These are phyloP conservation scores for Asarcornis scutulata DNA, from an alignment of 2,113 vertebrate genomes.

Conservation along the genomic window DNA sequence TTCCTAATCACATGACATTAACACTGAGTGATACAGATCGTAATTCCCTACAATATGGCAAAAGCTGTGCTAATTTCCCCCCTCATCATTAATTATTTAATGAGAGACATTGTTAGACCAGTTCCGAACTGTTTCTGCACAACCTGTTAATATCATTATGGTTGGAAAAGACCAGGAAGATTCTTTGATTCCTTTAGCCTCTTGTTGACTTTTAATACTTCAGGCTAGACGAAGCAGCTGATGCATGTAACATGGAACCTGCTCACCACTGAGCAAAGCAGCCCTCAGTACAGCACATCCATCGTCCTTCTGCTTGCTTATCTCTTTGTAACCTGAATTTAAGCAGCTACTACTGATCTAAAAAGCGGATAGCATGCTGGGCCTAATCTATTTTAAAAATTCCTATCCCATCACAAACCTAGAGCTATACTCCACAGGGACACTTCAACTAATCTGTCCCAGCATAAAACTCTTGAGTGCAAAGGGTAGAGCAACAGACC, in stretches of 20 bases:
- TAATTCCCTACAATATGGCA: neutral
- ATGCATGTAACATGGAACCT: neutral
- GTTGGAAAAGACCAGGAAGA: no score
- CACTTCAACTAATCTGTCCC: constrained; percentile 29
- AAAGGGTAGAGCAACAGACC: constrained; percentile 18
- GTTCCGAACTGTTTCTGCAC: neutral
- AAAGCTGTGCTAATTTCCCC: neutral
- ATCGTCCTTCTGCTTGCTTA: neutral
- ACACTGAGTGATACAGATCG: neutral
- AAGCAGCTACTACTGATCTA: constrained; percentile 14
- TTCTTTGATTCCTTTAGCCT: neutral
- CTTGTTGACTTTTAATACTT: neutral
- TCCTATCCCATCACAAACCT: constrained; percentile 21
- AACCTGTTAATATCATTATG: neutral
- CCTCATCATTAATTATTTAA: neutral
- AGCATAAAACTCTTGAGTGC: constrained; percentile 21
- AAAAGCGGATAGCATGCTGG: neutral
- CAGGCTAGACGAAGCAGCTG: neutral
- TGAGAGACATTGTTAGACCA: neutral
- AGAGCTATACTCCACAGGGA: constrained; percentile 3
- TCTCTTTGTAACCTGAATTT: neutral
- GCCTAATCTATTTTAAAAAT: constrained; percentile 49
- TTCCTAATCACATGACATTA: neutral
- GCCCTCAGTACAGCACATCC: neutral
- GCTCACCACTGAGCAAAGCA: neutral